Evolutionary conservation across 1,140 invertebrate species (phyloP), one percentile per base, ranked within the genome.

Genomic region (Ruditapes philippinarum): DNA sequence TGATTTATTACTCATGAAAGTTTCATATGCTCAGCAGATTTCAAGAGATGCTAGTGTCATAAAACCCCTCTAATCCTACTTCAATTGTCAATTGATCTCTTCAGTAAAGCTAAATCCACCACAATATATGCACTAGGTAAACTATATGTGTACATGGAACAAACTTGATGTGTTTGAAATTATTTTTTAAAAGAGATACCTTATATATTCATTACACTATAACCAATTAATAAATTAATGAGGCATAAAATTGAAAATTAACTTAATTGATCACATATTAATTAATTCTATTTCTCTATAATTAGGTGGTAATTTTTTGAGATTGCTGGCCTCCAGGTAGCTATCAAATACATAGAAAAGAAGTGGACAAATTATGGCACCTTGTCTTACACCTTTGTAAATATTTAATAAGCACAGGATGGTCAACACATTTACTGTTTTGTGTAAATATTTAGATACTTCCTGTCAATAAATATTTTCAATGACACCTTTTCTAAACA

Each of bases 321-420:
- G 38, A 70, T 31, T 22, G 4, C 17, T 19, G 25, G 36, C 65
- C 65, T 40, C 4, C 33, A 40, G 65, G 65, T 17, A 2, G 65
- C 36, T 38, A 70, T 62, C 57, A 62, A 17, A 65, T 4, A 9
- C 7, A 57, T 70, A 22, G 31, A 38, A 70, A 36, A 70, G 36
- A 38, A 70, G 3, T 40, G 33, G 38, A 74, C 38, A 78, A 7
- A 78, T 51, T 36, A 14, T 12, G 22, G 3, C 42, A 54, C 74
- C 31, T 54, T 51, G 45, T 54, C 54, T 51, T 19, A 78, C 74
- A 78, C 74, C 74, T 78, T 51, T 51, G 28, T 78, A 51, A 78
- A 78, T 78, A 78, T 78, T 78, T 51, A 78, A 51, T 51, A 31
- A 28, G 5, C n/a, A 78, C 74, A 78, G 74, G 74, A 78, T 51